phyloP scores from a whole-genome alignment of 2,888 invertebrate genomes.

The Phrixothrix hirtus region DNA sequence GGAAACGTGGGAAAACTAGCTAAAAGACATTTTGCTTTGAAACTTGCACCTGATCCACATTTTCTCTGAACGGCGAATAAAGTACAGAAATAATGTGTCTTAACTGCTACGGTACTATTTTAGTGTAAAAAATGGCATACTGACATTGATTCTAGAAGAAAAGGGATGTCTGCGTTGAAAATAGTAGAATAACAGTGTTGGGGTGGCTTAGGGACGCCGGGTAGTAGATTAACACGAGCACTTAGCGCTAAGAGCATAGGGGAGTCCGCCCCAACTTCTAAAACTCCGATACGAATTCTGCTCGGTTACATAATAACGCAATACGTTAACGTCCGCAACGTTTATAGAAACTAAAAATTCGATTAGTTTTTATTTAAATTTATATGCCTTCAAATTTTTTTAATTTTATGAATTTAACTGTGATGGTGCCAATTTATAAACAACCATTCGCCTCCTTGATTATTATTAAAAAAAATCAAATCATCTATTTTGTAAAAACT shows the following conservation, averaged over 20 bases:
- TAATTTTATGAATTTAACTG: too few relatives aligned
- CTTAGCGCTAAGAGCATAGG: conserved; percentile 53
- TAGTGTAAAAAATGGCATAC: conserved; percentile 10
- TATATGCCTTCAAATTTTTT: too few relatives aligned
- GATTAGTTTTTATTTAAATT: too few relatives aligned
- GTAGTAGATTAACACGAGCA: conserved; percentile 51
- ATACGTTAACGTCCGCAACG: conserved; percentile 12
- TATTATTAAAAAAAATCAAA: too few relatives aligned
- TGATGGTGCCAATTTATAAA: too few relatives aligned
- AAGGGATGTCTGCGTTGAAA: conserved; percentile 35
- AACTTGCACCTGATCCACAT: conserved; percentile 12
- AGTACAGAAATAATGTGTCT: too few relatives aligned
- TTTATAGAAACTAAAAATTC: too few relatives aligned
- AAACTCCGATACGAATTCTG: conserved; percentile 27
- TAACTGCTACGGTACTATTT: too few relatives aligned
- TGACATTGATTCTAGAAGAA: conserved; percentile 32
- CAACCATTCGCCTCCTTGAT: too few relatives aligned
- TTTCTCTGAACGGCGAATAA: too few relatives aligned
- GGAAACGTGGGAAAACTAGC: conserved; percentile 18
- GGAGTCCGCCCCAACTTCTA: conserved; percentile 35
- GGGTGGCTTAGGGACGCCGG: conserved; percentile 42
- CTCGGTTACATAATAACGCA: conserved; percentile 17
- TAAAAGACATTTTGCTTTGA: conserved; percentile 9
- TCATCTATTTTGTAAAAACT: too few relatives aligned
- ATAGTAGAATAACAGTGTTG: conserved; percentile 47